Evolutionary conservation across 1,140 invertebrate species (phyloP).

Genomic region (Brachionus manjavacas): DNA sequence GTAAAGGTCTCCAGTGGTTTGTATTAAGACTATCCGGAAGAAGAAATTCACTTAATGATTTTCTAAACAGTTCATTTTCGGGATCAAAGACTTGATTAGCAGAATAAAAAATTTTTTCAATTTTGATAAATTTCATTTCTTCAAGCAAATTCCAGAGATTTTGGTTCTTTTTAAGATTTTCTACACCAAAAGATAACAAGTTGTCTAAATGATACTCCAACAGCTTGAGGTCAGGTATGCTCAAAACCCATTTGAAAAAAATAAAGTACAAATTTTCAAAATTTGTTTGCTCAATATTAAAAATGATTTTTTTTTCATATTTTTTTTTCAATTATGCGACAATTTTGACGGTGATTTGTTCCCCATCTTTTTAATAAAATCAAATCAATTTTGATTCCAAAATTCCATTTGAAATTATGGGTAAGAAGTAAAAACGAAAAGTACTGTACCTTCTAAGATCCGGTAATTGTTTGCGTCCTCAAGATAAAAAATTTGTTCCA

Average conservation of each 20-base stretch:
- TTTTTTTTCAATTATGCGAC: neutral
- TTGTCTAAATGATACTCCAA: neutral
- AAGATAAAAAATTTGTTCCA: too few species aligned
- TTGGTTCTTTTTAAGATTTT: neutral
- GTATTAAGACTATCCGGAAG: neutral
- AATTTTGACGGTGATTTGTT: neutral
- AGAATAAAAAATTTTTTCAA: neutral
- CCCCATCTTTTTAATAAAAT: too few species aligned
- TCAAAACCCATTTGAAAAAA: neutral
- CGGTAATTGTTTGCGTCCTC: too few species aligned
- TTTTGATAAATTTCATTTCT: constrained; percentile 1
- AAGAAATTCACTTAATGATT: neutral
- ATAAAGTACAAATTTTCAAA: neutral
- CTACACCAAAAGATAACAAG: neutral
- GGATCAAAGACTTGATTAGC: neutral
- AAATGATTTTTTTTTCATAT: neutral
- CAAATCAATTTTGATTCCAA: too few species aligned
- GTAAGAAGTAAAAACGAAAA: too few species aligned
- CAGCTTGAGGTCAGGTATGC: neutral
- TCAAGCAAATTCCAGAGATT: neutral
- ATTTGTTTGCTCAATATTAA: neutral
- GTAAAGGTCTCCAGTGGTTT: neutral
- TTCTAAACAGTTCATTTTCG: neutral
- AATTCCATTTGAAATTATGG: too few species aligned
- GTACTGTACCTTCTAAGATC: too few species aligned